phyloP scores from a whole-genome alignment of 2,113 vertebrate genomes.

The Lampris megalopsis region DNA sequence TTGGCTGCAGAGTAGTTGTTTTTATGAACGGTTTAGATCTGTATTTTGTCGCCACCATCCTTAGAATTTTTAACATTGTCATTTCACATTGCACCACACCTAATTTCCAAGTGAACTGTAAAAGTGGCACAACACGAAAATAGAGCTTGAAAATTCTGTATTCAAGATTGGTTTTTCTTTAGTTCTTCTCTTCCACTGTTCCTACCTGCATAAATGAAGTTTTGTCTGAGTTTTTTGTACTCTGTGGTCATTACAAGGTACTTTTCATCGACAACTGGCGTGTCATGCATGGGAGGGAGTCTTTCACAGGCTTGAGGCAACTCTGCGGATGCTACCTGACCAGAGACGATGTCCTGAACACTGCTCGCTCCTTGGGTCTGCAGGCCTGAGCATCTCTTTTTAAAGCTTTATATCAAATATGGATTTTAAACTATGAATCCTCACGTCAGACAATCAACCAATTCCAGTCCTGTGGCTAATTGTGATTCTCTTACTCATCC shows the following conservation, averaged over 20 bases:
- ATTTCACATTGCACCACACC: too few species aligned
- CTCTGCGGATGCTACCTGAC: slow-evolving; percentile 95
- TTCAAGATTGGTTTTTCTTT: too few species aligned
- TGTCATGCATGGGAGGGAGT: slow-evolving; percentile 91
- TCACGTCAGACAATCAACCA: neutral
- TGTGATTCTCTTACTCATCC: neutral
- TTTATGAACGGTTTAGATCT: too few species aligned
- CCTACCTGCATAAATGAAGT: too few species aligned
- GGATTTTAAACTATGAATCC: neutral
- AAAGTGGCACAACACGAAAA: too few species aligned
- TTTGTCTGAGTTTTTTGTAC: neutral
- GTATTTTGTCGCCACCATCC: too few species aligned
- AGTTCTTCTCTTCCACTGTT: too few species aligned
- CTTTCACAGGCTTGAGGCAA: slow-evolving; percentile 90
- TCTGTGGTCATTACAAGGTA: slow-evolving; percentile 78
- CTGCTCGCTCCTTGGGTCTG: slow-evolving; percentile 87
- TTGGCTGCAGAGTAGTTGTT: too few species aligned
- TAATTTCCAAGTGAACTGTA: too few species aligned
- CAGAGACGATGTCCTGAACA: slow-evolving; percentile 90
- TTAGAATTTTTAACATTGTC: too few species aligned
- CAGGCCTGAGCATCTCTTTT: slow-evolving; percentile 73
- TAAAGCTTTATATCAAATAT: too few species aligned
- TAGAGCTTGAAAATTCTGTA: too few species aligned
- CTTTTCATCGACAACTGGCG: slow-evolving; percentile 95
- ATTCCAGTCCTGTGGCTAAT: neutral